These are phyloP conservation scores for Syrista parreyssii DNA, from an alignment of 2,888 invertebrate species.

Conservation along the genomic window DNA sequence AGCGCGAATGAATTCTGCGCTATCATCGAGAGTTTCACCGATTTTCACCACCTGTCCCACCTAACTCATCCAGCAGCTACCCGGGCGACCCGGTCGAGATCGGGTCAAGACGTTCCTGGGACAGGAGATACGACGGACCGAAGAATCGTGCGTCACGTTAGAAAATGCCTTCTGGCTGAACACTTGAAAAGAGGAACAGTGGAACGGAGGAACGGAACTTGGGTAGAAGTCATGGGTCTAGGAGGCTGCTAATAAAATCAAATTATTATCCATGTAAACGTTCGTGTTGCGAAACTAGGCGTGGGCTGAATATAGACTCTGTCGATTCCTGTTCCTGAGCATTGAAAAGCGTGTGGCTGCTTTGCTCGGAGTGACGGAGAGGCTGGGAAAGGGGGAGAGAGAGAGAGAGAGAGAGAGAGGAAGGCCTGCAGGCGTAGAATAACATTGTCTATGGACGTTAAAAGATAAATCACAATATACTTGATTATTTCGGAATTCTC, in stretches of 20 bases:
- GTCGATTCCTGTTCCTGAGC: slow-evolving; percentile 29
- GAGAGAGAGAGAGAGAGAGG: background rate
- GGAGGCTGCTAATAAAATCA: slow-evolving; percentile 41
- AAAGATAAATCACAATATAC: too few species aligned
- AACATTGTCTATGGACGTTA: too few species aligned
- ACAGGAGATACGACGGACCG: slow-evolving; percentile 8
- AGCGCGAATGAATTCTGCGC: too few species aligned
- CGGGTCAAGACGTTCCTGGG: too few species aligned
- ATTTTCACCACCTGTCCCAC: too few species aligned
- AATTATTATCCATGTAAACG: slow-evolving; percentile 47
- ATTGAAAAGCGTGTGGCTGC: background rate
- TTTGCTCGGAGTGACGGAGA: background rate
- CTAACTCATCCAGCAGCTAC: too few species aligned
- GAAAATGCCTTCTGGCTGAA: slow-evolving; percentile 19
- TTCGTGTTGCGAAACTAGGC: slow-evolving; percentile 38
- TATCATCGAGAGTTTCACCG: too few species aligned
- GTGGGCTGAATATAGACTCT: slow-evolving; percentile 30
- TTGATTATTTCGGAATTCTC: too few species aligned
- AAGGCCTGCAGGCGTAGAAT: background rate
- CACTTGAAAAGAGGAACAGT: slow-evolving; percentile 29
- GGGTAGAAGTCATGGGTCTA: too few species aligned
- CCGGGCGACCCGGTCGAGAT: too few species aligned
- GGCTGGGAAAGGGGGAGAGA: background rate
- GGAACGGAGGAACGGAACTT: slow-evolving; percentile 24
- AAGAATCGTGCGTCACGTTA: background rate